Base-by-base conservation (phyloP, 1,140 invertebrate genomes). In the Brachionus calyciflorus region DNA sequence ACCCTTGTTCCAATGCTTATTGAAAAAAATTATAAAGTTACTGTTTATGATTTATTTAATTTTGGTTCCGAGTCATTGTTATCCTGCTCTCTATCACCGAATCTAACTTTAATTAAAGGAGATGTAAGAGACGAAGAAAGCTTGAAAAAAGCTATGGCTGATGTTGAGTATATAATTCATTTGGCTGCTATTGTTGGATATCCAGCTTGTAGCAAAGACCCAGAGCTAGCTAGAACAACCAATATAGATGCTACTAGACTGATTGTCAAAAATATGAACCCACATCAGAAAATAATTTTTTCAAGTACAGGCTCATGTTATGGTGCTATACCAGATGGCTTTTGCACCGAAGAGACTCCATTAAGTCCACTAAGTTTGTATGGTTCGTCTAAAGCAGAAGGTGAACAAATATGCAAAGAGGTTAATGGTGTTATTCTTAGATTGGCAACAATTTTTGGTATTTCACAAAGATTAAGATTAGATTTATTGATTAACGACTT, bases 141-240 rank as follows among this genome's bases (percentile, higher is more conserved):
- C 9, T 24, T 81, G 24, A 24, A 60, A 9, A 1, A 57, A 2
- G 80, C 60, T 12, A 12, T 81, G 19, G 33, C 3, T 5, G 44
- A 78, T 9, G 80, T 78, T 5, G 79, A 80, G 63, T 77, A 78
- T 5, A 78, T 81, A n/a, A 68, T 81, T 63, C 81, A 81, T 73
- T 73, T 81, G 77, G 81, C 81, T 0, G 81, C 81, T 1, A 75
- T 81, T 33, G 81, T 81, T 14, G 81, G 81, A 6, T 81, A 81
- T 70, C 81, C 81, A n/a, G 81, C 81, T 7, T 81, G 81, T 41
- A 80, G 81, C 28, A 69, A 77, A 26, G 63, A 81, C 44, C 81
- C 78, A 4, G 69, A 68, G 7, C 46, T 78, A 17, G 81, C 81
- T 1, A 30, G 41, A 14, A 41, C 49, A 6, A 77, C 80, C 1